Conservation (phyloP, 1,140 invertebrate species). For the Manduca sexta region DNA sequence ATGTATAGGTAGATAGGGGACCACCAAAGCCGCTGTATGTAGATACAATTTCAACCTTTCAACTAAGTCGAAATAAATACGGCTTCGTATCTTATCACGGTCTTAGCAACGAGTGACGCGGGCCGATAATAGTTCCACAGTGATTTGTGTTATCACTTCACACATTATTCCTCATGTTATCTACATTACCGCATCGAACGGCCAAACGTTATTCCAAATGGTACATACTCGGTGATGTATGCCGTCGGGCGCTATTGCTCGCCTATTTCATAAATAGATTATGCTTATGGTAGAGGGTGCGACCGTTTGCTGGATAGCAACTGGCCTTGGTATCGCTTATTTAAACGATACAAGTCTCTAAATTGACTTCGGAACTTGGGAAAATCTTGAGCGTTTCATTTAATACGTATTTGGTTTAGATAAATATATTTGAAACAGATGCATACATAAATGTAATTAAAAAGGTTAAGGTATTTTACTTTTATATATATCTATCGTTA, state of each 20-base stretch:
- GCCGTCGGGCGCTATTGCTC: not conserved
- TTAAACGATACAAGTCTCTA: slow-evolving; percentile 47
- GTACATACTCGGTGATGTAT: slow-evolving; percentile 14
- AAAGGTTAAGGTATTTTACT: too few relatives aligned
- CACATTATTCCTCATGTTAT: slow-evolving; percentile 11
- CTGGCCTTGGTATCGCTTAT: slow-evolving; percentile 53
- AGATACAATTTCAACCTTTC: slow-evolving; percentile 12
- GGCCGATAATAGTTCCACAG: slow-evolving; percentile 18
- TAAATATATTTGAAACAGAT: not conserved
- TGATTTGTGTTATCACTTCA: slow-evolving; percentile 26
- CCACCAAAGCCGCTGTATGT: not conserved
- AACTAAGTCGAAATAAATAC: slow-evolving; percentile 23
- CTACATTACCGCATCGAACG: slow-evolving; percentile 14
- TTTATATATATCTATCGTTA: too few relatives aligned
- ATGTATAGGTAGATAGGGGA: too few relatives aligned
- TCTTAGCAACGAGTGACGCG: slow-evolving; percentile 26
- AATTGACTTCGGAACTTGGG: slow-evolving; percentile 42
- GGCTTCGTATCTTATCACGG: slow-evolving; percentile 25
- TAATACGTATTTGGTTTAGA: not conserved
- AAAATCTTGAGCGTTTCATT: slow-evolving; percentile 34
- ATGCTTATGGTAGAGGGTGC: slow-evolving; percentile 29
- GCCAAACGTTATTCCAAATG: not conserved
- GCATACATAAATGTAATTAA: too few relatives aligned
- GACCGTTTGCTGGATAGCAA: slow-evolving; percentile 34
- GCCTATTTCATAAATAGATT: slow-evolving; percentile 17